A percentile compares a stretch with the other conserved stretches of the same genome.
These are phyloP conservation scores for Aleiodes leptofemur DNA, from an alignment of 2,888 invertebrate genomes.

Conservation along the genomic window DNA sequence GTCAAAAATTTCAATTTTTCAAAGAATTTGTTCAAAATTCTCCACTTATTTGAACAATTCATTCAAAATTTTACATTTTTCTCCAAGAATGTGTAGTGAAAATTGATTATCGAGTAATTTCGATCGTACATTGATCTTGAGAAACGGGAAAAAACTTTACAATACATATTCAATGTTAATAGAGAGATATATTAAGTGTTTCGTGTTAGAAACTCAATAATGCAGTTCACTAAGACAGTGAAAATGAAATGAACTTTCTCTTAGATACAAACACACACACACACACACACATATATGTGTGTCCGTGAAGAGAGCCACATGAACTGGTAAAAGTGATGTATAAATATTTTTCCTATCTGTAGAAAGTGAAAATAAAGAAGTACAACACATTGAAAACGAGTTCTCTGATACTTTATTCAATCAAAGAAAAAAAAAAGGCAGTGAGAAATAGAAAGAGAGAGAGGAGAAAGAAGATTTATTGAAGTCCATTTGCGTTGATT, in stretches of 20 bases:
- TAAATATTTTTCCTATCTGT: constrained; percentile 7
- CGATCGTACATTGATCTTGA: background rate
- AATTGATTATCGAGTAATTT: constrained; percentile 22
- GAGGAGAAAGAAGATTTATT: background rate
- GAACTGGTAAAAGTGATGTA: constrained; percentile 40
- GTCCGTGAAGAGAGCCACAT: constrained; percentile 35
- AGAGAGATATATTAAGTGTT: too few species aligned
- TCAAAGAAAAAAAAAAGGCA: too few species aligned
- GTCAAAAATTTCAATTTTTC: too few species aligned
- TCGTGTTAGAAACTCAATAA: constrained; percentile 2
- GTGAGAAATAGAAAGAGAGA: background rate
- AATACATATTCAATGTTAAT: too few species aligned
- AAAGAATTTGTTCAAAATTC: too few species aligned
- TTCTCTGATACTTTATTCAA: constrained; percentile 12
- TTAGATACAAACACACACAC: background rate
- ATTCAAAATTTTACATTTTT: too few species aligned
- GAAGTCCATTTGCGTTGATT: background rate
- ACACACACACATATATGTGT: too few species aligned
- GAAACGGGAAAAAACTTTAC: background rate
- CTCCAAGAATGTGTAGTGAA: background rate
- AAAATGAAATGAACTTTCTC: constrained; percentile 36
- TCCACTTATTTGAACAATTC: too few species aligned
- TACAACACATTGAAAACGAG: background rate
- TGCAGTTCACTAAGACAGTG: background rate
- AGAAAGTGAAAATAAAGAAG: constrained; percentile 42